Evolutionary conservation across 2,113 vertebrate genomes (phyloP), one percentile per base, ranked within the genome.

Genomic region (Cinclus cinclus): DNA sequence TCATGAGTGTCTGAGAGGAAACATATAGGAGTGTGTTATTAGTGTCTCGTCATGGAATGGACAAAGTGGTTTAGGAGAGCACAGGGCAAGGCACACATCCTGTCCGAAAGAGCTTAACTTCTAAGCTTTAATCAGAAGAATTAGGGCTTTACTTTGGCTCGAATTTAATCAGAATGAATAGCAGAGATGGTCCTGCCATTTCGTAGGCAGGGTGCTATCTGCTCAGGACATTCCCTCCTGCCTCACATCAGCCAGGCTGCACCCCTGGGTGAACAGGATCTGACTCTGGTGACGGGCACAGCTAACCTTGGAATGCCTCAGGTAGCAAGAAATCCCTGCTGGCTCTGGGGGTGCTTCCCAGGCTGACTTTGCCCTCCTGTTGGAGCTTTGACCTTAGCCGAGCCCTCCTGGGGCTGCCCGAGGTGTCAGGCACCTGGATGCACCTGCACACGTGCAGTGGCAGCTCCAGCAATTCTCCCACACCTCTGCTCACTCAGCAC

Each of bases 41-140:
- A 91, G 62, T 53, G 49, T 62, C 86, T 93, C 71, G 52, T 63
- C n/a, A n/a, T 75, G 4, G 17, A 91, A 73, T 76, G 87, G 41
- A n/a, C 89, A 79, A 94, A 95, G 74, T 95, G 81, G 70, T 95
- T 92, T 87, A 91, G 74, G 84, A 91, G 69, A 96, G 86, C 91
- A 71, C 77, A 91, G 81, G 83, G 83, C 74, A 92, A 90, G 63
- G 83, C 89, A 87, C 2, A 15, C 73, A 77, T 87, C 87, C 93
- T 94, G 89, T 86, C 78, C n/a, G 0, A 94, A 94, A 95, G 89
- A 85, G 94, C 96, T 97, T 96, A 97, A 94, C 86, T 94, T 94
- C 76, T 96, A 93, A 94, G 95, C 92, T 91, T 96, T 97, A 95
- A 94, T 94, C 94, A 94, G 92, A 96, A 97, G 94, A 97, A 96